A percentile compares a stretch with the other conserved stretches of the same genome.
These are phyloP conservation scores for Desmodus rotundus DNA, from an alignment of 2,113 vertebrate species.

Conservation along the genomic window DNA sequence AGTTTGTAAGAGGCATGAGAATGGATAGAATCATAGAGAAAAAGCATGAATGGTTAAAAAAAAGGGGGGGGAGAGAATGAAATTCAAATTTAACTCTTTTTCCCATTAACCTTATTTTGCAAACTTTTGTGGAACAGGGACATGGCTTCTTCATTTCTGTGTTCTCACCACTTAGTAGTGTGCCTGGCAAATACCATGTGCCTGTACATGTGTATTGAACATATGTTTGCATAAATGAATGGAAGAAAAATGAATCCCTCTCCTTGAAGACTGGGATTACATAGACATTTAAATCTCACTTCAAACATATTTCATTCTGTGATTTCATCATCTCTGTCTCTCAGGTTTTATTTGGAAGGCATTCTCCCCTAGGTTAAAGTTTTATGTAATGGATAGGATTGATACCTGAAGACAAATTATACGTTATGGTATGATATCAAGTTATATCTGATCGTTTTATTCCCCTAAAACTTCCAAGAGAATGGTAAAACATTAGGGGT, in stretches of 20 bases:
- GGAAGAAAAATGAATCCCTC: not conserved
- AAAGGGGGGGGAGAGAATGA: not conserved
- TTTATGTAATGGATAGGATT: not conserved
- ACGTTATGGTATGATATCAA: not conserved
- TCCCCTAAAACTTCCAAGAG: not conserved
- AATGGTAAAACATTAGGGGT: not conserved
- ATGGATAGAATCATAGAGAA: not conserved
- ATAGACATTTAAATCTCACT: not conserved
- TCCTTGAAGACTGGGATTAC: not conserved
- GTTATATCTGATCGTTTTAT: not conserved
- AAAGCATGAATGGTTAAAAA: not conserved
- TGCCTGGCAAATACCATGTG: not conserved
- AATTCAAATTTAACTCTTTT: not conserved
- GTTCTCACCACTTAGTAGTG: not conserved
- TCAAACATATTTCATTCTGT: not conserved
- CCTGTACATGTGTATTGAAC: not conserved
- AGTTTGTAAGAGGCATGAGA: not conserved
- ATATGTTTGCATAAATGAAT: not conserved
- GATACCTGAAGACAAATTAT: not conserved
- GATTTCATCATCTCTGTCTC: not conserved
- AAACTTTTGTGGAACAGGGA: not conserved
- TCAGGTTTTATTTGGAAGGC: not conserved
- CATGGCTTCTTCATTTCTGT: not conserved
- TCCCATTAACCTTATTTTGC: not conserved
- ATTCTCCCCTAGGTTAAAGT: not conserved